Base-by-base conservation (phyloP, 2,888 invertebrate species). In the Lampropteryx suffumata region DNA sequence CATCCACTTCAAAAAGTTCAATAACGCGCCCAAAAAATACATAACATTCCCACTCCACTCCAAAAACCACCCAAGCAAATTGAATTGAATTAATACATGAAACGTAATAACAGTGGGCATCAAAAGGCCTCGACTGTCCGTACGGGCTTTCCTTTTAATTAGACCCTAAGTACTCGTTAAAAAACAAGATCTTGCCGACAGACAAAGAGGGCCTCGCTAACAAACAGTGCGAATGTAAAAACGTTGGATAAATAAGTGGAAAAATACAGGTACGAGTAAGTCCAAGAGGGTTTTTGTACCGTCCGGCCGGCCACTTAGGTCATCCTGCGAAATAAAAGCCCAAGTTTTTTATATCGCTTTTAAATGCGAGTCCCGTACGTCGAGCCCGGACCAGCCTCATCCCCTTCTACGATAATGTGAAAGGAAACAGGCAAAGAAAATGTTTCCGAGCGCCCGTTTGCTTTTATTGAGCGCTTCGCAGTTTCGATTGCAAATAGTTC, bases 191-290 rank as follows among this genome's bases (percentile, higher is more conserved):
- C 86, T 86, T 87, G 79, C 79, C 76, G 76, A 47, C 88, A 82
- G 84, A 90, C 90, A 90, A 89, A 90, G 84, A 77, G 79, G 66
- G 63, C 73, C 74, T 76, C 79, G 82, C 85, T 74, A 84, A 84
- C 88, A 86, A 86, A 89, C 84, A 83, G 79, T 81, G 84, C 77
- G 76, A 85, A 89, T 84, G 85, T 86, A 88, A 87, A 89, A 89
- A 86, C 84, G 83, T 76, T 77, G 87, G 85, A 86, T 88, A 89
- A 90, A 89, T 88, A 89, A 85, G 89, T 88, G 89, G 90, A 89
- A 90, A 90, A 90, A 88, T 87, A 90, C 90, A 90, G 90, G 90
- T 87, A 90, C 90, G 89, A 89, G 90, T 90, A 88, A 86, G 86
- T 88, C 85, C 76, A 80, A 83, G 89, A 87, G 88, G 82, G 76